These are phyloP conservation scores for Sphenodon punctatus DNA, from an alignment of 2,797 vertebrate genomes.

Conservation along the genomic window DNA sequence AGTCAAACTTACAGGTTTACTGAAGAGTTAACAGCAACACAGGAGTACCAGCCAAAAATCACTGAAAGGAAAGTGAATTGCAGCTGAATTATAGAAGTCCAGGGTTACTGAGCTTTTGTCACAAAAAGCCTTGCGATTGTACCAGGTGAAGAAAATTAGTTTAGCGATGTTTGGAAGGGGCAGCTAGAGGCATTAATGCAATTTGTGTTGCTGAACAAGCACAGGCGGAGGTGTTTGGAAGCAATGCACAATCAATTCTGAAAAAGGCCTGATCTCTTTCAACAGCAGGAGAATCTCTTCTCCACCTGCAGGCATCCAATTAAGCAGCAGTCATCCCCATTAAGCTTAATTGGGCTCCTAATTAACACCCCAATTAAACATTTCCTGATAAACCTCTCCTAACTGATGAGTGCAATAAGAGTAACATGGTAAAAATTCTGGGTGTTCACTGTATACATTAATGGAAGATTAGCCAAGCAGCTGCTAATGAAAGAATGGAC, in stretches of 20 bases:
- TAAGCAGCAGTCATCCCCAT: neutral
- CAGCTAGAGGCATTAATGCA: neutral
- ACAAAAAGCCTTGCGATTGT: neutral
- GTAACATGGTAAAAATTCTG: neutral
- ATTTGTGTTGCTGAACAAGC: neutral
- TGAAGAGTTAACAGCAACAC: neutral
- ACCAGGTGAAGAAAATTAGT: neutral
- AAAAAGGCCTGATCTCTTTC: neutral
- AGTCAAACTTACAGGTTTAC: neutral
- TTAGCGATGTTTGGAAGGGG: constrained; percentile 6
- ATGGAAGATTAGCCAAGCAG: neutral
- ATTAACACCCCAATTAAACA: neutral
- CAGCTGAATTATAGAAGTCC: neutral
- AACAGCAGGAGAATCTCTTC: neutral
- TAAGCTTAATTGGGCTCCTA: constrained; percentile 9
- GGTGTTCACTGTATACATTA: neutral
- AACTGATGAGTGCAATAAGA: neutral
- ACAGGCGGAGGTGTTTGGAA: constrained; percentile 10
- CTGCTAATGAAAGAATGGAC: neutral
- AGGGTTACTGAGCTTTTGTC: neutral
- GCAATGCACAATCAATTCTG: neutral
- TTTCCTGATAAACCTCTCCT: neutral
- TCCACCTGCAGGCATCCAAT: neutral
- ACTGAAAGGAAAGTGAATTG: constrained; percentile 17
- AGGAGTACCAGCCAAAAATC: neutral